Percentiles rank a stretch among this genome's conserved stretches.
These are phyloP conservation scores for Trachelus stipa DNA, from an alignment of 2,888 invertebrate genomes.

Conservation along the genomic window DNA sequence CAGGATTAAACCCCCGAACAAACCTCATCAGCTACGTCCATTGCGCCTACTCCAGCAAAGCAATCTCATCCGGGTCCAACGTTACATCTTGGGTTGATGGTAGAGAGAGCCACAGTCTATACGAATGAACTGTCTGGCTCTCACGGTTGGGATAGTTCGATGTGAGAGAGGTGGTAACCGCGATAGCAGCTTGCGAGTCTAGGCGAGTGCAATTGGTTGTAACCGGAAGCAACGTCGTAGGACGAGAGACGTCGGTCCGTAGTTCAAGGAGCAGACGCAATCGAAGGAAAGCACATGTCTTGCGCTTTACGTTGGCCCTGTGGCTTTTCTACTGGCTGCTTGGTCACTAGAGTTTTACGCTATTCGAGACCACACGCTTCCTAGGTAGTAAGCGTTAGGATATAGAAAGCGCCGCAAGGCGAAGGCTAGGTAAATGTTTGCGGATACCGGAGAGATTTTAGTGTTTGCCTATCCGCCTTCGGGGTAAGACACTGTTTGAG, in stretches of 20 bases:
- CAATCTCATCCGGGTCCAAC: constrained; percentile 1
- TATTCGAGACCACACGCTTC: neutral
- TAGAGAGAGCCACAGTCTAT: neutral
- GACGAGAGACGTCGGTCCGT: neutral
- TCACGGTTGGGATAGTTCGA: neutral
- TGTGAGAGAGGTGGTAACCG: neutral
- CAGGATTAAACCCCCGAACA: constrained; percentile 1
- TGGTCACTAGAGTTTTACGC: neutral
- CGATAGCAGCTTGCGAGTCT: constrained; percentile 1
- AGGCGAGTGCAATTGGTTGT: neutral
- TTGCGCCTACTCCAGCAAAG: neutral
- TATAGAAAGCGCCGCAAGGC: constrained; percentile 1
- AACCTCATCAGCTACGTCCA: constrained; percentile 2
- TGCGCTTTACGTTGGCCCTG: neutral
- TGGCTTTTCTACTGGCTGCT: neutral
- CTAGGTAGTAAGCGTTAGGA: neutral
- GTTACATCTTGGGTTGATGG: neutral
- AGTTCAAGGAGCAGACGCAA: neutral
- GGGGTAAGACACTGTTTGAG: constrained; percentile 40
- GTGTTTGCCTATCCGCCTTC: constrained; percentile 41
- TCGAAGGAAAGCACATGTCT: neutral
- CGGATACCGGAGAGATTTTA: constrained; percentile 41
- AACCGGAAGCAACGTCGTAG: neutral
- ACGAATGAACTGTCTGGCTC: neutral
- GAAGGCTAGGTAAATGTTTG: constrained; percentile 50